Percentiles rank a stretch among this genome's conserved stretches.
phyloP scores from a whole-genome alignment of 2,113 vertebrate genomes.

The Rhipidura dahli region DNA sequence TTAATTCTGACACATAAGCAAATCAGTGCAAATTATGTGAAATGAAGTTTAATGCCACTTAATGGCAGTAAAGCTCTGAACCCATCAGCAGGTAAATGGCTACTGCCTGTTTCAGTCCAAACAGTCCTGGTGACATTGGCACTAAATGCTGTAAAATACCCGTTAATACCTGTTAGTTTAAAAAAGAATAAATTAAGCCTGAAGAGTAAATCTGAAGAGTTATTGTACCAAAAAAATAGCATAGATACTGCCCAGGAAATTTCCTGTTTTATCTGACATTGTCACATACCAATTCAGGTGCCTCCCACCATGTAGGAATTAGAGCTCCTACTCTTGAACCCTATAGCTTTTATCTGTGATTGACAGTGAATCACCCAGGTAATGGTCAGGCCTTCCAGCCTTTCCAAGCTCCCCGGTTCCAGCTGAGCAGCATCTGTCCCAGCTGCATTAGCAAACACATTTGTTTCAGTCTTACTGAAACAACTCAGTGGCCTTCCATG shows the following conservation, averaged over 20 bases:
- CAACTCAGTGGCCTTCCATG: neutral
- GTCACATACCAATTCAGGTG: neutral
- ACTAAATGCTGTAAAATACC: neutral
- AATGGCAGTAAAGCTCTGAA: neutral
- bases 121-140: neutral
- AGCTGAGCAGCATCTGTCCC: neutral
- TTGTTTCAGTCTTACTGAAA: neutral
- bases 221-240: neutral
- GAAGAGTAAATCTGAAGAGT: neutral
- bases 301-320: neutral
- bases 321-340: neutral
- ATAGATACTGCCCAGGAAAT: neutral
- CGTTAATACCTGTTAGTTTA: neutral
- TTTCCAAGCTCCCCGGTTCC: neutral
- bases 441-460: neutral
- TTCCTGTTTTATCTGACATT: neutral
- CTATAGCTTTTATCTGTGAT: neutral
- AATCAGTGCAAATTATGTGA: constrained; percentile 9
- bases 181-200: neutral
- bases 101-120: neutral
- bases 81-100: neutral
- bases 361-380: rapidly evolving
- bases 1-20: constrained; percentile 36
- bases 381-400: neutral
- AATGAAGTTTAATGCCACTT: constrained; percentile 4